Evolutionary conservation across 2,113 vertebrate genomes (phyloP).

Genomic region (Fregata magnificens): DNA sequence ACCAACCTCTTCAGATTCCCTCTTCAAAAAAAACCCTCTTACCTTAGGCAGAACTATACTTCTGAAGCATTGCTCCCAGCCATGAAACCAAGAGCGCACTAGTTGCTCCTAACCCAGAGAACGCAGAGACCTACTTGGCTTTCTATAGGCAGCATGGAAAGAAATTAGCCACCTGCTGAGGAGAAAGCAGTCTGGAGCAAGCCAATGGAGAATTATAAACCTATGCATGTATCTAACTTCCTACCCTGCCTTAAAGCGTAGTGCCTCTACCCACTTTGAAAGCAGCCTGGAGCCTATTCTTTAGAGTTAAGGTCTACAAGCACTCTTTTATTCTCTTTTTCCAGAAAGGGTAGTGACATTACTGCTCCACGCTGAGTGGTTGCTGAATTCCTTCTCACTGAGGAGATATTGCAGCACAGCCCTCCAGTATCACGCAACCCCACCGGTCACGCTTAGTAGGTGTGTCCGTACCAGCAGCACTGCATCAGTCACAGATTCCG

Average conservation of each 20-base stretch:
- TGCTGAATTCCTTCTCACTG: neutral
- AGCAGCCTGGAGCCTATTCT: neutral
- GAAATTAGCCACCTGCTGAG: neutral
- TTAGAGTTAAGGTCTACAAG: neutral
- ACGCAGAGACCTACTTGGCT: neutral
- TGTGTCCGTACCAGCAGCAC: neutral
- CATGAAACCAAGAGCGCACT: neutral
- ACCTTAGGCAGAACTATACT: neutral
- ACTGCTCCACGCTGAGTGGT: neutral
- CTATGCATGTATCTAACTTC: neutral
- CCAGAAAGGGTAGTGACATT: neutral
- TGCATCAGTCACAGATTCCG: neutral
- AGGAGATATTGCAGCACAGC: neutral
- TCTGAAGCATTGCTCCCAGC: neutral
- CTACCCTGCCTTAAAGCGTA: neutral
- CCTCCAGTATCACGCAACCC: rapidly evolving
- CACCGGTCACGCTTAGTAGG: neutral
- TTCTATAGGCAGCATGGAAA: neutral
- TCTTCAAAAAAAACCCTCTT: neutral
- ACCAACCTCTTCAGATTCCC: neutral
- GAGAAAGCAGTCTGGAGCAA: neutral
- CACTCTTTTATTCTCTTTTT: neutral
- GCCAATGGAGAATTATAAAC: neutral
- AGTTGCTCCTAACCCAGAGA: neutral
- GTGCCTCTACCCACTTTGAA: neutral